Conservation (phyloP, 2,888 invertebrate genomes). For the Melanophora roralis region DNA sequence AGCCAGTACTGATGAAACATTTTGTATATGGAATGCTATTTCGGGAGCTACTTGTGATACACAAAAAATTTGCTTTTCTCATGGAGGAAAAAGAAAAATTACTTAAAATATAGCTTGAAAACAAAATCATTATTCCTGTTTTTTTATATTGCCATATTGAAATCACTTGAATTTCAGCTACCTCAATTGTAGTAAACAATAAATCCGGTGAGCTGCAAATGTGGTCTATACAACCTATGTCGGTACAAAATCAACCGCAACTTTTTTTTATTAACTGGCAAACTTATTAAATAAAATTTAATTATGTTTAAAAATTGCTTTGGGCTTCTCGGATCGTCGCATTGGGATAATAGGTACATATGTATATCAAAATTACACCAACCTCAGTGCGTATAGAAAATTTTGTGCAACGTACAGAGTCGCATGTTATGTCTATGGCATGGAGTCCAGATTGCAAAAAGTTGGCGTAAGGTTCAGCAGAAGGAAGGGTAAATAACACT, state of each 20-base stretch:
- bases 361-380: constrained; percentile 69
- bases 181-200: constrained; percentile 66
- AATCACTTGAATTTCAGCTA: constrained; percentile 65
- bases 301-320: constrained; percentile 81
- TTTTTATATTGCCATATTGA: constrained; percentile 61
- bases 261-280: too few relatives aligned
- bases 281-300: neutral
- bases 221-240: constrained; percentile 58
- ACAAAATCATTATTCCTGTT: neutral
- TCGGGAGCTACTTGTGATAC: constrained; percentile 67
- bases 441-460: constrained; percentile 91
- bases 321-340: constrained; percentile 88
- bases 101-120: neutral
- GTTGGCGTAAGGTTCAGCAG: constrained; percentile 89
- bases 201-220: constrained; percentile 64
- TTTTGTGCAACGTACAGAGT: constrained; percentile 83
- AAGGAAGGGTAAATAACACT: constrained; percentile 84
- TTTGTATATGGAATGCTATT: constrained; percentile 71
- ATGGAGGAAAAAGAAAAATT: constrained; percentile 44
- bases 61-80: constrained; percentile 25
- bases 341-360: constrained; percentile 84
- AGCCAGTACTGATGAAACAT: constrained; percentile 65
- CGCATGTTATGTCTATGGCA: constrained; percentile 84
- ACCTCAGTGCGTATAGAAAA: constrained; percentile 77
- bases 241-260: neutral